Base-by-base conservation (phyloP, 64 coral and sea anemone species). In the Acropora yongei region DNA sequence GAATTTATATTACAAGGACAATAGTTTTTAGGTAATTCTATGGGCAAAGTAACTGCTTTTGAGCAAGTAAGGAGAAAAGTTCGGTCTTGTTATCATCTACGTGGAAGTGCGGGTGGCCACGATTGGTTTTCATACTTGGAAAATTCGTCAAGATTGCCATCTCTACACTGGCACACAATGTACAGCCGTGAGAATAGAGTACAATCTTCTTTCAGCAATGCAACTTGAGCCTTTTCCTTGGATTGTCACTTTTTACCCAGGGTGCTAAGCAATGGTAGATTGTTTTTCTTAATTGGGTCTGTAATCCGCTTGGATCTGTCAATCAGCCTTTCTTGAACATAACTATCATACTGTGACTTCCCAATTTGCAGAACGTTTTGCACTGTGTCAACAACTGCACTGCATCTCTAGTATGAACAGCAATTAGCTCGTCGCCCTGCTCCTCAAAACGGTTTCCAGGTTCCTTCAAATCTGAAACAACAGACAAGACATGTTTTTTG, bases 231-330 rank as follows among this genome's bases (percentile, higher is more conserved):
- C 50, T 53, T 53, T 8, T 53, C 50, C 50, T 53, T 53, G 8
- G 50, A 3, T 53, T 53, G 50, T 3, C 50, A 53, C 50, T 53
- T 53, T 77, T 46, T 74, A 10, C 7, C 3, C 20, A 76, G 76
- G 14, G 18, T 63, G 40, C 44, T 63, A 57, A 83, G 83, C 20
- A 91, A 44, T 41, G 44, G 72, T 3, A 92, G 74, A 7, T 86
- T 92, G 67, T 92, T 92, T 57, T 76, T 84, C 40, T 76, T 86
- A 8, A 86, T 75, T 9, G 90, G 47, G 20, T 92, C 89, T 1
- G 44, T 45, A 10, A 92, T 2, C 8, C 55, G 65, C 17, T 44
- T 92, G 9, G 42, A 72, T 40, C n/a, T 47, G 10, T 82, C 55
- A 17, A 71, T 17, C 71, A 91, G 51, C 72, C 89, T 53, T 14